Conservation (phyloP, 2,113 vertebrate genomes). For the Pagrus major region DNA sequence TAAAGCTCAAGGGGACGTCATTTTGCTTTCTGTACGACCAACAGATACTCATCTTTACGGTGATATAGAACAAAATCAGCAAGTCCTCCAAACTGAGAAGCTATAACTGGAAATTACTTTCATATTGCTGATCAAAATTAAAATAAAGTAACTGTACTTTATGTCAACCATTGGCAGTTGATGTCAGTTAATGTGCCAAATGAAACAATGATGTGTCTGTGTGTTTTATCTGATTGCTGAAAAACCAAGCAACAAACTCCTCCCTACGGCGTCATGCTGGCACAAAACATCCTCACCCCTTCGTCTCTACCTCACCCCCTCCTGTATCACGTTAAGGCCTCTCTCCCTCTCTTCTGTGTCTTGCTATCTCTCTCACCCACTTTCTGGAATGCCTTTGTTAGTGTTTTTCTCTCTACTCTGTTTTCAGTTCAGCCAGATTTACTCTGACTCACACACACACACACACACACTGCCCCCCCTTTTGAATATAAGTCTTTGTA, state of each 20-base stretch:
- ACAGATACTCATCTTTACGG: not conserved
- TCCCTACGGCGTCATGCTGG: conserved; percentile 28
- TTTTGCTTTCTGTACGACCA: not conserved
- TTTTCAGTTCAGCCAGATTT: conserved; percentile 58
- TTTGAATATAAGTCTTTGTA: conserved; percentile 52
- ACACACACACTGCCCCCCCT: not conserved
- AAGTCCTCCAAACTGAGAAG: not conserved
- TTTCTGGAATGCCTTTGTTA: conserved; percentile 68
- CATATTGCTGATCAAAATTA: not conserved
- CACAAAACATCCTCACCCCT: conserved; percentile 24
- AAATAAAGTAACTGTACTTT: not conserved
- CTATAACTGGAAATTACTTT: not conserved
- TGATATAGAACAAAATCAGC: not conserved
- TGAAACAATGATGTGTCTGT: not conserved
- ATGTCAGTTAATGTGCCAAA: not conserved
- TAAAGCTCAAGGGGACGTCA: no score
- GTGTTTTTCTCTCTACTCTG: conserved; percentile 56
- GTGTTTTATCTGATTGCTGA: conserved; percentile 28
- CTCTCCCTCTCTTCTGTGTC: conserved; percentile 8
- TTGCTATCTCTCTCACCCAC: conserved; percentile 31
- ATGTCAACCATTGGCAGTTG: not conserved
- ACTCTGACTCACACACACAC: conserved; percentile 32
- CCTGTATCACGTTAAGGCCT: conserved; percentile 42
- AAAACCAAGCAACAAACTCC: conserved; percentile 31
- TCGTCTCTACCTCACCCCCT: conserved; percentile 12